These are phyloP conservation scores for Nannoperca australis DNA, from an alignment of 2,797 vertebrate genomes.

Conservation along the genomic window DNA sequence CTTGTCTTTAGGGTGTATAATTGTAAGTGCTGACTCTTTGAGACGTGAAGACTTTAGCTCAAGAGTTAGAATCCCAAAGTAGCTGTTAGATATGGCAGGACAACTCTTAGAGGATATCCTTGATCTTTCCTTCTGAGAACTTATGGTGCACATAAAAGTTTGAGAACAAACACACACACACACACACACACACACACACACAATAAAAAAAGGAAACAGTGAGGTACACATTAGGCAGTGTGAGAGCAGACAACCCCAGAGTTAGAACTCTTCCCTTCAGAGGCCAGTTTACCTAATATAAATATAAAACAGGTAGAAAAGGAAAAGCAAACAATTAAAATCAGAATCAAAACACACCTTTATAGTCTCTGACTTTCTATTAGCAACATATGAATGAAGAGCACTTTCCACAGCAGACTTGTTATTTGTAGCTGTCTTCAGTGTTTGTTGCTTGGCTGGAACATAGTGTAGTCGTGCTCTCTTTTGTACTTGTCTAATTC, in stretches of 20 bases:
- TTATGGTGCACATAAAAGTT: too few relatives aligned
- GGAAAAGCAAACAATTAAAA: background rate
- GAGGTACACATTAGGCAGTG: background rate
- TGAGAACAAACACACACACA: too few relatives aligned
- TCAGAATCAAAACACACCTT: constrained; percentile 4
- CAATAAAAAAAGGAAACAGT: background rate
- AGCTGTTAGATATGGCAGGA: too few relatives aligned
- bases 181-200: too few relatives aligned
- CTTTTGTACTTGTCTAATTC: constrained; percentile 33
- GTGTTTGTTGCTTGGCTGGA: background rate
- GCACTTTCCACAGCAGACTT: background rate
- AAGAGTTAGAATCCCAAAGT: too few relatives aligned
- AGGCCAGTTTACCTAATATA: background rate
- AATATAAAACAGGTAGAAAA: background rate
- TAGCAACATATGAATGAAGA: constrained; percentile 2
- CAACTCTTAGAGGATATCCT: too few relatives aligned
- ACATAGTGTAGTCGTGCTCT: constrained; percentile 2
- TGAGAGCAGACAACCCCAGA: background rate
- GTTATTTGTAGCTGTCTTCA: background rate
- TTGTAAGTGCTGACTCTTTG: background rate
- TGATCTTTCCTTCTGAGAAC: too few relatives aligned
- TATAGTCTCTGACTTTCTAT: constrained; percentile 1
- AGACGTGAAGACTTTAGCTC: background rate
- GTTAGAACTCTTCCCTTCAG: too few relatives aligned
- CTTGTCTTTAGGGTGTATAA: background rate